These are phyloP conservation scores for Dipodomys stephensi DNA, from an alignment of 2,113 vertebrate genomes.

Conservation along the genomic window DNA sequence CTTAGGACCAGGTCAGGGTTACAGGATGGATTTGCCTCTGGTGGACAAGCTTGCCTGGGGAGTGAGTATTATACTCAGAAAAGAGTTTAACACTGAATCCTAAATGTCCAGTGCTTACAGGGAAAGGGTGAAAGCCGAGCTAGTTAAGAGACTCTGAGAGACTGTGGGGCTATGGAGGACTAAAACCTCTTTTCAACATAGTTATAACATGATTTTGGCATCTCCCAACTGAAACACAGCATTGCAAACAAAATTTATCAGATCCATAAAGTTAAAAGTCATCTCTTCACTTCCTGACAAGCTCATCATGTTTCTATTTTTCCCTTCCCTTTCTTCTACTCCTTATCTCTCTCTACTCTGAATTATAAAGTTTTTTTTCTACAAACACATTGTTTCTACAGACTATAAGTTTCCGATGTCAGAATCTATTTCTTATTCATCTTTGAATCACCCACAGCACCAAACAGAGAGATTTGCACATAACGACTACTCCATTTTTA, in stretches of 20 bases:
- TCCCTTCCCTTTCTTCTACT: not conserved
- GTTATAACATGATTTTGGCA: too few relatives aligned
- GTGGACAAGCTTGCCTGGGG: not conserved
- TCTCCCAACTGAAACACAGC: not conserved
- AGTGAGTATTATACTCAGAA: not conserved
- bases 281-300: not conserved
- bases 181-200: too few relatives aligned
- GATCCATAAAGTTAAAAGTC: not conserved
- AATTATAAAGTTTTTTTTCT: not conserved
- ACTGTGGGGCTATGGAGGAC: too few relatives aligned
- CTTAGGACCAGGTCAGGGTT: not conserved
- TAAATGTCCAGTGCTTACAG: not conserved
- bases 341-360: not conserved
- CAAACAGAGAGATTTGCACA: not conserved
- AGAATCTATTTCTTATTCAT: constrained; percentile 19
- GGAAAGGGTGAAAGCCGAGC: not conserved
- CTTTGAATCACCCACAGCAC: not conserved
- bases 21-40: not conserved
- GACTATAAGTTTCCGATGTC: not conserved
- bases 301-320: not conserved
- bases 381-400: constrained; percentile 8
- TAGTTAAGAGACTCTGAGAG: not conserved
- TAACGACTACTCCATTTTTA: constrained; percentile 41
- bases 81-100: not conserved
- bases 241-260: not conserved